These are phyloP conservation scores for Drosophila lini DNA, from an alignment of 1,140 invertebrate genomes.

Conservation along the genomic window DNA sequence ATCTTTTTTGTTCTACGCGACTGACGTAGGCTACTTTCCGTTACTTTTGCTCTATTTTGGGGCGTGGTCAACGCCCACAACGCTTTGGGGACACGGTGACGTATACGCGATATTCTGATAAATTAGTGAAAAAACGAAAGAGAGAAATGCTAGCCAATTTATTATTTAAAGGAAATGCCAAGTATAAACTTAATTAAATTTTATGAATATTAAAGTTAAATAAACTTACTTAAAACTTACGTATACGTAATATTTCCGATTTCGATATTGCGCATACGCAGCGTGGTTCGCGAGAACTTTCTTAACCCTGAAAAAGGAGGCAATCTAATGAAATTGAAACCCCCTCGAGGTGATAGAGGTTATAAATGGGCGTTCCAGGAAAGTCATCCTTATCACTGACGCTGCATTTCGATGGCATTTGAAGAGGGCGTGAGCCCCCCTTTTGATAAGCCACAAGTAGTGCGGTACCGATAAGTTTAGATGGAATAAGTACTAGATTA, in stretches of 20 bases:
- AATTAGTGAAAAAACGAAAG: conserved; percentile 5
- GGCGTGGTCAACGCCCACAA: conserved; percentile 28
- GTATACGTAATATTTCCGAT: conserved; percentile 1
- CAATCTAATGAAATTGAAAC: conserved; percentile 19
- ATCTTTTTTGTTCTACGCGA: conserved; percentile 5
- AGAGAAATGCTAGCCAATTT: neutral
- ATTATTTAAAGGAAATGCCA: neutral
- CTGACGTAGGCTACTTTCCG: conserved; percentile 36
- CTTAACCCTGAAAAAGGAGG: neutral
- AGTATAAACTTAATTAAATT: neutral
- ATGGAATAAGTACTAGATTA: neutral
- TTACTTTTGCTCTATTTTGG: neutral
- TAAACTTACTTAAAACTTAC: neutral
- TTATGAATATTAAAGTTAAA: too few species aligned
- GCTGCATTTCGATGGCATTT: conserved; percentile 9
- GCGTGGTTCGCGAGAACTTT: conserved; percentile 11
- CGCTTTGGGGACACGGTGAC: conserved; percentile 24
- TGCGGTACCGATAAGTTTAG: conserved; percentile 2
- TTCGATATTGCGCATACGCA: conserved; percentile 31
- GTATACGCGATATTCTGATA: conserved; percentile 32
- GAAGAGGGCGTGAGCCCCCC: conserved; percentile 9
- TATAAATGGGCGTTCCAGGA: conserved; percentile 7
- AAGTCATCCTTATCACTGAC: conserved; percentile 25
- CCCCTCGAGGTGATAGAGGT: neutral
- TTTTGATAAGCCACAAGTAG: conserved; percentile 14